Evolutionary conservation across 2,888 invertebrate genomes (phyloP).

Genomic region (Aphelenchoides bicaudatus): DNA sequence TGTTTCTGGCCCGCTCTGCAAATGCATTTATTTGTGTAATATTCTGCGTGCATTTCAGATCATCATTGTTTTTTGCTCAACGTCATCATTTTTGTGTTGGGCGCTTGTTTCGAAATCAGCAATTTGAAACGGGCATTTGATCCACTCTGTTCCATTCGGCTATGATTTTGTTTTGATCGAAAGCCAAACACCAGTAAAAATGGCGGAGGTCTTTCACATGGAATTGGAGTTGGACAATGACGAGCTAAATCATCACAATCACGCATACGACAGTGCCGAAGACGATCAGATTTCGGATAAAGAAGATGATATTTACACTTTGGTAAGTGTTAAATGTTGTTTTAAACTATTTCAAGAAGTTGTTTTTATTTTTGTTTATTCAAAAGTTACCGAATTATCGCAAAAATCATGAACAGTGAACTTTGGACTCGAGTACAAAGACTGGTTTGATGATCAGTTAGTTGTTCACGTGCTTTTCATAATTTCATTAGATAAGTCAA

Average conservation of each 20-base stretch:
- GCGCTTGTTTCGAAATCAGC: neutral
- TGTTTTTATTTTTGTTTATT: neutral
- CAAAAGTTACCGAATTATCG: too few relatives aligned
- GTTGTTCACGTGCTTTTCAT: too few relatives aligned
- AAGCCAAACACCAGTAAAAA: neutral
- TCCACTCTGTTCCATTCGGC: neutral
- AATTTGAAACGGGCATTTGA: too few relatives aligned
- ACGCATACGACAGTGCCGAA: neutral
- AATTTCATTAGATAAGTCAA: too few relatives aligned
- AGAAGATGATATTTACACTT: constrained; percentile 2
- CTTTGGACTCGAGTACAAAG: too few relatives aligned
- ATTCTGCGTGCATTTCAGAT: too few relatives aligned
- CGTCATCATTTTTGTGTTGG: constrained; percentile 31
- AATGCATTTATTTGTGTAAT: too few relatives aligned
- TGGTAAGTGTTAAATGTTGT: neutral
- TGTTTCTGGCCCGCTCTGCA: too few relatives aligned
- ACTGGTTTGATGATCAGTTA: too few relatives aligned
- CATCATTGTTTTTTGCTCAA: too few relatives aligned
- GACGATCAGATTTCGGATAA: neutral
- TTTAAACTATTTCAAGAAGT: neutral
- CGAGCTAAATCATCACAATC: neutral
- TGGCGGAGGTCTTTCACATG: constrained; percentile 16
- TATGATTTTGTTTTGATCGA: neutral
- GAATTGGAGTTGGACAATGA: neutral
- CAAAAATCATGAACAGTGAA: too few relatives aligned